Percentiles rank a stretch among this genome's conserved stretches.
phyloP scores from a whole-genome alignment of 2,113 vertebrate genomes.

The Coryphaenoides rupestris region DNA sequence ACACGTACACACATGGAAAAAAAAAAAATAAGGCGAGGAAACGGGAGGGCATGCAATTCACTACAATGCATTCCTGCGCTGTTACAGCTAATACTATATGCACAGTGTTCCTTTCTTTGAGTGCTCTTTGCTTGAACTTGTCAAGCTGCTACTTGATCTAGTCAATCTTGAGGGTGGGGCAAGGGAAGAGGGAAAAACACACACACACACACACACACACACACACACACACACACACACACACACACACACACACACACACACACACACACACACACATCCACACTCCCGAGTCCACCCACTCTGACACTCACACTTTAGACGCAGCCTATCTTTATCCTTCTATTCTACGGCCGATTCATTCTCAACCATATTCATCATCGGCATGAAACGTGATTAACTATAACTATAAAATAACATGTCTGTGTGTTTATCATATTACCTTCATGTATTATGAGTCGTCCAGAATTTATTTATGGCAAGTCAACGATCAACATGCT shows the following conservation, averaged over 20 bases:
- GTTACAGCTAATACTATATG: constrained; percentile 52
- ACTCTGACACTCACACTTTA: background rate
- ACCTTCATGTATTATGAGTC: too few species aligned
- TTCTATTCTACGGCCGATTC: too few species aligned
- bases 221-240: constrained; percentile 24
- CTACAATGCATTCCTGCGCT: constrained; percentile 53
- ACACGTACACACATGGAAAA: too few species aligned
- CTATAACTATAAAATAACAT: too few species aligned
- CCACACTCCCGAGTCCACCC: constrained; percentile 4
- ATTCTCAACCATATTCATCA: too few species aligned
- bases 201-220: constrained; percentile 25
- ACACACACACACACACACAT: constrained; percentile 25
- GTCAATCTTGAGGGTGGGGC: constrained; percentile 43
- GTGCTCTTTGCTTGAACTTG: constrained; percentile 57
- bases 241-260: constrained; percentile 25
- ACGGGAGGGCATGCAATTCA: constrained; percentile 47
- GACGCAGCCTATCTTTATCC: background rate
- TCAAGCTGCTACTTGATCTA: constrained; percentile 59
- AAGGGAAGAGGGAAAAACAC: constrained; percentile 11
- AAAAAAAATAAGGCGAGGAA: too few species aligned
- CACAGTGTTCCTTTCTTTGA: constrained; percentile 44
- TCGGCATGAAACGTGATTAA: too few species aligned
- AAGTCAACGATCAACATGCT: too few species aligned
- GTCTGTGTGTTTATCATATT: too few species aligned
- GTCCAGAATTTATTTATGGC: too few species aligned